phyloP scores from a whole-genome alignment of 2,797 vertebrate genomes.

The Alcedo quadribrachys region DNA sequence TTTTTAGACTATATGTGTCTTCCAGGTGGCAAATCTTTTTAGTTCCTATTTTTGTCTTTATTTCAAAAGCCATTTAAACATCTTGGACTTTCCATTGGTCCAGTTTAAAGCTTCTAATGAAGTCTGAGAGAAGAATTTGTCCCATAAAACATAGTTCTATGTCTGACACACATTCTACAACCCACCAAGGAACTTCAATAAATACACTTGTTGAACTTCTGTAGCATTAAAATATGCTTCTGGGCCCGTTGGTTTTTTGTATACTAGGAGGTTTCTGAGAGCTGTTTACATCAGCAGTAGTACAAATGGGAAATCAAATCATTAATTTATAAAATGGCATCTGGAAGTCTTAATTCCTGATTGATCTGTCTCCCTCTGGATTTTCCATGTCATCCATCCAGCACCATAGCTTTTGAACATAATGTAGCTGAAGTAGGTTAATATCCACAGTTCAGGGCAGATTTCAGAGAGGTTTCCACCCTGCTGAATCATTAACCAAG shows the following conservation, averaged over 20 bases:
- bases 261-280: conserved; percentile 11
- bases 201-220: conserved; percentile 56
- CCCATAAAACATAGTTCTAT: conserved; percentile 21
- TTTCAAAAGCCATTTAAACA: conserved; percentile 38
- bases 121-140: conserved; percentile 51
- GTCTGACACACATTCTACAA: conserved; percentile 21
- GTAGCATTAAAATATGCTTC: conserved; percentile 42
- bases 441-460: neutral
- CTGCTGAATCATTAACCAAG: neutral
- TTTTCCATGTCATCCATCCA: conserved; percentile 45
- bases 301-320: conserved; percentile 66
- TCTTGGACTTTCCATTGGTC: conserved; percentile 39
- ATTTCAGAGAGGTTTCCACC: neutral
- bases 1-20: neutral
- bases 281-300: conserved; percentile 55
- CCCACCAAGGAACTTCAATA: conserved; percentile 33
- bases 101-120: conserved; percentile 24
- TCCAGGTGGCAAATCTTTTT: conserved; percentile 56
- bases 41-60: conserved; percentile 33
- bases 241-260: conserved; percentile 25
- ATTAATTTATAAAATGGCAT: conserved; percentile 75
- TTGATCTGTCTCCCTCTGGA: conserved; percentile 62
- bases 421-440: conserved; percentile 59
- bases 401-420: conserved; percentile 29
- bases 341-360: conserved; percentile 64